Evolutionary conservation across 2,888 invertebrate species (phyloP).

Genomic region (Heliconius ismenius): DNA sequence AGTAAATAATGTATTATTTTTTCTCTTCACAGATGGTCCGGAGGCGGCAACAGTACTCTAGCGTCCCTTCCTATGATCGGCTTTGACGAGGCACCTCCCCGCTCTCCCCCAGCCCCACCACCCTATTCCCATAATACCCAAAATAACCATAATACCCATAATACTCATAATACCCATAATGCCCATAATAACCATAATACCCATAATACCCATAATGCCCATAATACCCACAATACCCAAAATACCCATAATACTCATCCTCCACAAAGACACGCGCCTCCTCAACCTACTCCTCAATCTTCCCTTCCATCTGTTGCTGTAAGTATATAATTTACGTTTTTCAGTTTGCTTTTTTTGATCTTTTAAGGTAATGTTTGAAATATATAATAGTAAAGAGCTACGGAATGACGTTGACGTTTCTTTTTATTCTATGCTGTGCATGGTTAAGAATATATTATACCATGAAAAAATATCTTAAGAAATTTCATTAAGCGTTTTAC

Average conservation of each 20-base stretch:
- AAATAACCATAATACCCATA: conserved; percentile 34
- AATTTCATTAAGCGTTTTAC: too few species aligned
- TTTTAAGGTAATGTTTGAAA: too few species aligned
- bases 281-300: conserved; percentile 30
- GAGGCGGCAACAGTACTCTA: conserved; percentile 85
- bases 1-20: not conserved
- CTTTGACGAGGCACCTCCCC: conserved; percentile 73
- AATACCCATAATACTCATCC: conserved; percentile 40
- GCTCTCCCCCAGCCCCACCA: conserved; percentile 45
- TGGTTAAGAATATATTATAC: too few species aligned
- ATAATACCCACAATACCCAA: conserved; percentile 41
- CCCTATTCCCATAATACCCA: conserved; percentile 35
- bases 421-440: too few species aligned
- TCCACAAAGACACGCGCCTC: conserved; percentile 34
- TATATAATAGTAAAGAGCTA: too few species aligned
- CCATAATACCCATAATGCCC: conserved; percentile 33
- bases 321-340: conserved; percentile 7
- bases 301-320: conserved; percentile 30
- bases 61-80: conserved; percentile 90
- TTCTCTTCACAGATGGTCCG: conserved; percentile 81
- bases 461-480: too few species aligned
- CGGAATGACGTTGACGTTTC: too few species aligned
- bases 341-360: not conserved
- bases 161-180: conserved; percentile 43
- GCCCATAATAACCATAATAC: conserved; percentile 48